Percentiles rank a stretch among this genome's conserved stretches.
phyloP scores from a whole-genome alignment of 2,888 invertebrate genomes.

The Perizoma flavofasciatum region DNA sequence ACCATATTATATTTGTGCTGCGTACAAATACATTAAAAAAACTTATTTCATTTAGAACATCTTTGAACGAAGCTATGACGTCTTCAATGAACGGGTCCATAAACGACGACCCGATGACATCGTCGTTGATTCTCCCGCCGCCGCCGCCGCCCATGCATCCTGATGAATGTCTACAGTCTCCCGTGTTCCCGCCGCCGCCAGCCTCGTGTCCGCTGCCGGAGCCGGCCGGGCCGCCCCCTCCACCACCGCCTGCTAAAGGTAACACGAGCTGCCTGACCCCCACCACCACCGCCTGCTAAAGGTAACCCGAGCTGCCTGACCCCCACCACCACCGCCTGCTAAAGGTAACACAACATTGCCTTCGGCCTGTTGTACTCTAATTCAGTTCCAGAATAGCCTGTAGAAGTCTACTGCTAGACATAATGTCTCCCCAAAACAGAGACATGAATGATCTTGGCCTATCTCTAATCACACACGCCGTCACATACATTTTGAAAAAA shows the following conservation, averaged over 20 bases:
- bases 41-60: constrained; percentile 8
- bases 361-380: no score
- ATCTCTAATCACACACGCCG: no score
- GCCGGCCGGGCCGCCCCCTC: constrained; percentile 90
- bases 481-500: no score
- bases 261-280: constrained; percentile 31
- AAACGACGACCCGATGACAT: constrained; percentile 59
- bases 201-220: constrained; percentile 85
- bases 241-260: constrained; percentile 84
- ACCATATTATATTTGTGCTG: no score
- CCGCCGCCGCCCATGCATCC: constrained; percentile 57
- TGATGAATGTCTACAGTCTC: constrained; percentile 45
- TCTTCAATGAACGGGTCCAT: constrained; percentile 45
- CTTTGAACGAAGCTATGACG: constrained; percentile 26
- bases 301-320: constrained; percentile 91
- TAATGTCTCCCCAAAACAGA: no score
- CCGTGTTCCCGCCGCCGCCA: constrained; percentile 71
- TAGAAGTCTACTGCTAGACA: no score
- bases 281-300: constrained; percentile 68
- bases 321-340: constrained; percentile 83
- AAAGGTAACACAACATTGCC: constrained; percentile 5
- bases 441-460: no score
- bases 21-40: no score
- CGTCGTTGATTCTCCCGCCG: constrained; percentile 60
- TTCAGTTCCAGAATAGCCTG: no score